Base-by-base conservation (phyloP, 92 coral and sea anemone species). In the Anthopleura xanthogrammica region DNA sequence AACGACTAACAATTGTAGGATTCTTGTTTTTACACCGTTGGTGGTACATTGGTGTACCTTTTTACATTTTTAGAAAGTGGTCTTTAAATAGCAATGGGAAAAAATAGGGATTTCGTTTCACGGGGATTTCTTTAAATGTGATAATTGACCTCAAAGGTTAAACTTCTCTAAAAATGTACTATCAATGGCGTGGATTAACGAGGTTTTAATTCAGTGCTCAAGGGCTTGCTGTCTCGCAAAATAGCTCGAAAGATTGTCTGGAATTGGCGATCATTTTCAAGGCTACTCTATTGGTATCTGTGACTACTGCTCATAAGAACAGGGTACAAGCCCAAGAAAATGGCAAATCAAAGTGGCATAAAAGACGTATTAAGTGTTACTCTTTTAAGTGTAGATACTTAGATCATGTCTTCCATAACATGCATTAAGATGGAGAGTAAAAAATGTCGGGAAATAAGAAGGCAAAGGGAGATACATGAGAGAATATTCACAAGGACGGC, bases 131-230 rank as follows among this genome's bases (percentile, higher is more conserved):
- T 68, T 23, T 9, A 68, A 68, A 29, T 68, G 74, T 68, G 74
- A 36, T 12, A 42, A 68, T 1, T 24, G 74, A 68, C 74, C 74
- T 4, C 43, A 68, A 22, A 68, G 74, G 74, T 68, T 68, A 68
- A 68, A 68, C 74, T 29, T 68, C 74, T 68, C 74, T 68, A 68
- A 68, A 68, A 68, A 68, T 68, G 74, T 68, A 68, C 11, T 68
- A 36, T 68, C 74, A 68, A 43, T 68, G 74, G 74, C 42, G 74
- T 68, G 74, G 42, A 68, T 68, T 68, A 68, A 68, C 42, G 41
- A 68, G 74, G 19, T 24, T 68, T 68, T 36, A 68, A 68, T 68
- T 22, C 46, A 68, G 16, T 36, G 16, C 74, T 68, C 42, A 36
- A 68, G 41, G 41, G 12, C 46, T 68, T 29, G 74, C 41, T 23